Base-by-base conservation (phyloP, 30 jellyfish, hydroid and myxozoan species). In the Hydra vulgaris region DNA sequence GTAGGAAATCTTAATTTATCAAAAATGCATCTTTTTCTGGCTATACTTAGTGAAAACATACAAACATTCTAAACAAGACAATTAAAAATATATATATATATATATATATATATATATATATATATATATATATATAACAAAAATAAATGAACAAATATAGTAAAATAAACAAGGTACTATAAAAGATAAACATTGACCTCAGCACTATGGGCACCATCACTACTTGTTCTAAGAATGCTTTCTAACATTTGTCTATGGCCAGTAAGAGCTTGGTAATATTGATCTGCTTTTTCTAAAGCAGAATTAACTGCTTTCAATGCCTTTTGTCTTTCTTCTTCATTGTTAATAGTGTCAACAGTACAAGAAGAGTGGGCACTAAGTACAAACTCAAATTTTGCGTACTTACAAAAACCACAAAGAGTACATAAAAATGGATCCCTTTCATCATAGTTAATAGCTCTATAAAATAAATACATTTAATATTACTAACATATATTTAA, bases 391-490 rank as follows among this genome's bases (percentile, higher is more conserved):
- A 90, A 90, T 82, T 90, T 90, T 71, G 95, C 97, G 54, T 90
- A 90, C 80, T 90, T 90, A 87, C 97, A 90, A 81, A 90, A 90
- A 16, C 97, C 97, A 82, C 97, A 90, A 0, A 94, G 81, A 18
- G 95, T 86, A 27, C 97, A 90, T 22, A 90, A 76, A 87, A 90
- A 90, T 0, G 97, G 97, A 55, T 90, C 97, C 56, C 94, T 78
- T 83, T 90, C 97, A 55, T 90, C 97, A 74, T 90, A 90, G 78
- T 90, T 90, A 85, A 90, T 90, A 18, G 97, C 97, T 73, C 97
- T 89, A 68, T 5, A 40, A 71, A 68, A 40, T 3, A 40, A 3
- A 40, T 5, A 40, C 5, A 3, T 5, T 40, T 12, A 40, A 40
- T n/a, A n/a, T n/a, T n/a, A 40, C 61, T 40, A 40, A 12, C 12